Conservation (phyloP, 2,888 invertebrate species). For the Brachyptera risi region DNA sequence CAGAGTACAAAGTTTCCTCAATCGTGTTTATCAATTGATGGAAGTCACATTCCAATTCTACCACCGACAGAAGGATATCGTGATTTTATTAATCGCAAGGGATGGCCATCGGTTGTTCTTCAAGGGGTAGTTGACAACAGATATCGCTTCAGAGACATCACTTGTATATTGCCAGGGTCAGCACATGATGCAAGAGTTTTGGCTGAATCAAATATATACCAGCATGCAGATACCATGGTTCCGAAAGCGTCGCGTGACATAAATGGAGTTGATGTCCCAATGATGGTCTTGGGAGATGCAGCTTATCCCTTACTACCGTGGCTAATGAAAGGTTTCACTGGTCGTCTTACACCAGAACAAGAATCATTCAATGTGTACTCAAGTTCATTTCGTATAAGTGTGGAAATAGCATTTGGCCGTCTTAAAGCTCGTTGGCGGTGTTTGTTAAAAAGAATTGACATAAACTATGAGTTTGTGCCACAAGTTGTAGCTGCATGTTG, state of each 20-base stretch:
- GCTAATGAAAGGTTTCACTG: constrained; percentile 33
- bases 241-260: constrained; percentile 22
- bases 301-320: constrained; percentile 34
- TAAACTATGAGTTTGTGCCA: constrained; percentile 34
- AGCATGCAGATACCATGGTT: background rate
- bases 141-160: constrained; percentile 23
- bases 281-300: constrained; percentile 33
- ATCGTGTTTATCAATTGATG: constrained; percentile 38
- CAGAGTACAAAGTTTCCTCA: constrained; percentile 35
- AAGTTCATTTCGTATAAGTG: constrained; percentile 31
- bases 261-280: constrained; percentile 29
- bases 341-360: constrained; percentile 29
- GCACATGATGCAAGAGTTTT: background rate
- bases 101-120: constrained; percentile 33
- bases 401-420: constrained; percentile 38
- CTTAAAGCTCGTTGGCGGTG: constrained; percentile 37
- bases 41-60: constrained; percentile 33
- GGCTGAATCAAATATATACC: background rate
- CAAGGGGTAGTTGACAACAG: constrained; percentile 34
- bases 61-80: constrained; percentile 32
- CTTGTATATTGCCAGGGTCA: background rate
- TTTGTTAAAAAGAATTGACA: constrained; percentile 35
- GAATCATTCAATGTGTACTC: constrained; percentile 34
- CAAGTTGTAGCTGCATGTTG: constrained; percentile 36
- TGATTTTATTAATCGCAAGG: constrained; percentile 35